Evolutionary conservation across 2,797 vertebrate species (phyloP), one percentile per base, ranked within the genome.

Genomic region (Parauchenoglanis ngamensis): DNA sequence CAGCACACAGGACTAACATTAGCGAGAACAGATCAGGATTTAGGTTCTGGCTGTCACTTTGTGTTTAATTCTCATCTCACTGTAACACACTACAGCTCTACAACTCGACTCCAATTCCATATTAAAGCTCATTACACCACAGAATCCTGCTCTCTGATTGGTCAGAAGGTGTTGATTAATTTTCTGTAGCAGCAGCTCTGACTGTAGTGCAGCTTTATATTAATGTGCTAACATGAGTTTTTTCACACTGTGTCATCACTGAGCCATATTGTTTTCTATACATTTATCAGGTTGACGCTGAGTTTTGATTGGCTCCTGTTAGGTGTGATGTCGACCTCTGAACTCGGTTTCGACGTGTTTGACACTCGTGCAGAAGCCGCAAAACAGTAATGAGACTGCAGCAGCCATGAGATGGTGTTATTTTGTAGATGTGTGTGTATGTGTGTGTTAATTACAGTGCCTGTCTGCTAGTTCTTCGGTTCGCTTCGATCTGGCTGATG

Each of bases 381-480:
- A 52, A 76, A 76, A 17, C 73, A 8, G 35, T 35, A 44, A 72
- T 31, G 31, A 31, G 31, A 46, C 72, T 13, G 23, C 72, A 11
- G 72, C 10, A 0, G 40, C 44, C 44, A 11, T 21, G 17, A 72
- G 17, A 72, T 15, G 13, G 68, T 19, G 35, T 10, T 40, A 35
- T 13, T 73, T 10, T 52, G 25, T 49, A 23, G 19, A 72, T 75
- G 70, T 75, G 21, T 49, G 40, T 78, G 23, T 73, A 46, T 79
- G 31, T 56, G 31, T 68, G 17, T 79, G 73, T 28, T 46, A 72
- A 76, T 65, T 25, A 59, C 63, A 59, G 21, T 68, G 28, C 77
- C 75, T 84, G 85, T 78, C 49, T 79, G 52, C 23, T 77, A 28
- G 75, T 49, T 65, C 70, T 67, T 77, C 59, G 52, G 73, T 76